These are phyloP conservation scores for Nilaparvata lugens DNA, from an alignment of 1,140 invertebrate species.

Conservation along the genomic window DNA sequence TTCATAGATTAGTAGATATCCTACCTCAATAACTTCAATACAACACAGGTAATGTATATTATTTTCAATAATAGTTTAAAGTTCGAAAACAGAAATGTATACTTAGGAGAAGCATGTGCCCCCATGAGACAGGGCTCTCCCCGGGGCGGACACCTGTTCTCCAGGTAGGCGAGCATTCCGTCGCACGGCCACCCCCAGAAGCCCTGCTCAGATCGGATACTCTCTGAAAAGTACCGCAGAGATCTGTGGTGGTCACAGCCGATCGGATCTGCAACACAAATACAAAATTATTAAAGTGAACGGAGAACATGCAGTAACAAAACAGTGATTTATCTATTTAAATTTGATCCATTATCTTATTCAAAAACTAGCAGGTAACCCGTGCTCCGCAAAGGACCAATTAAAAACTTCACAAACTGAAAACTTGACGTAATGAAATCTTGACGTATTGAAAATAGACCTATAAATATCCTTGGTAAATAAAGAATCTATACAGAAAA, in stretches of 20 bases:
- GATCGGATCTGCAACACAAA: background rate
- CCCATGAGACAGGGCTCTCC: background rate
- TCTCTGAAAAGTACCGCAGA: background rate
- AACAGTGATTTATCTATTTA: too few relatives aligned
- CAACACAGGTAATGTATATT: background rate
- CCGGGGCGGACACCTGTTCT: background rate
- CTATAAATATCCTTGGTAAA: too few relatives aligned
- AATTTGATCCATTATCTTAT: too few relatives aligned
- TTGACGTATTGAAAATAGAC: too few relatives aligned
- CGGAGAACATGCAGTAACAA: too few relatives aligned
- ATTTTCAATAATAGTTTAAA: background rate
- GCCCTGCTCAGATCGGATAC: background rate
- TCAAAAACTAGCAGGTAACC: too few relatives aligned
- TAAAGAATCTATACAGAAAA: too few relatives aligned
- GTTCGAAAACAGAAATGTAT: background rate
- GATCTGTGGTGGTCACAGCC: constrained; percentile 1
- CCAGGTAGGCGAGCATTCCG: background rate
- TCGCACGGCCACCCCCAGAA: background rate
- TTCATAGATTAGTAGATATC: background rate
- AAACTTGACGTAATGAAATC: too few relatives aligned
- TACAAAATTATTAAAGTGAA: too few relatives aligned
- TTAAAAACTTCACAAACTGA: too few relatives aligned
- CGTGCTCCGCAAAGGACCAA: too few relatives aligned
- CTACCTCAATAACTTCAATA: background rate
- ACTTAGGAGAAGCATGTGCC: background rate